phyloP scores from a whole-genome alignment of 2,797 vertebrate genomes.

The Cryptoprocta ferox region DNA sequence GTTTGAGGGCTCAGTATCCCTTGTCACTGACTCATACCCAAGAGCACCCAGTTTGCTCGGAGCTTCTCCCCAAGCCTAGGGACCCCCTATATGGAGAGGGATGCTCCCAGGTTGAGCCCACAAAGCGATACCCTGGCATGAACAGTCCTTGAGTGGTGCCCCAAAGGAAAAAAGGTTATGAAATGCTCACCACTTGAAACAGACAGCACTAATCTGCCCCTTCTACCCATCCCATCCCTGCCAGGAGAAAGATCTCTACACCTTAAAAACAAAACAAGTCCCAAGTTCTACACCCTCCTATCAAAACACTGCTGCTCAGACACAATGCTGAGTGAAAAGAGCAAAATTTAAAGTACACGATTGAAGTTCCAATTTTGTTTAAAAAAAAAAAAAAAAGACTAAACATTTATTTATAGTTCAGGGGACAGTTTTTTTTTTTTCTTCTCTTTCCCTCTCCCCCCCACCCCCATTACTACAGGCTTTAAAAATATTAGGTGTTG shows the following conservation, averaged over 20 bases:
- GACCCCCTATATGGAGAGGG: not conserved
- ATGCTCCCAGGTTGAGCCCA: not conserved
- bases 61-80: not conserved
- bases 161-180: not conserved
- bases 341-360: not conserved
- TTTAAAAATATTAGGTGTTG: not conserved
- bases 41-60: conserved; percentile 6
- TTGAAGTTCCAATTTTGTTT: not conserved
- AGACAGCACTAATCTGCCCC: not conserved
- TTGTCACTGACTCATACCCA: not conserved
- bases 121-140: not conserved
- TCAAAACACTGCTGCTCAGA: not conserved
- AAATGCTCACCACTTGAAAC: not conserved
- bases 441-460: not conserved
- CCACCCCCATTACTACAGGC: not conserved
- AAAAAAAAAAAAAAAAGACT: not conserved
- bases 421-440: not conserved
- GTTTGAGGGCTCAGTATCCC: not conserved
- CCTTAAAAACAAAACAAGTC: not conserved
- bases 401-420: not conserved
- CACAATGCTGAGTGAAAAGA: not conserved
- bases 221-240: not conserved
- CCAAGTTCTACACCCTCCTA: not conserved
- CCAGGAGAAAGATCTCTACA: not conserved
- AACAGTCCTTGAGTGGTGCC: not conserved